Conservation (phyloP, 2,113 vertebrate species). For the Lutjanus erythropterus region DNA sequence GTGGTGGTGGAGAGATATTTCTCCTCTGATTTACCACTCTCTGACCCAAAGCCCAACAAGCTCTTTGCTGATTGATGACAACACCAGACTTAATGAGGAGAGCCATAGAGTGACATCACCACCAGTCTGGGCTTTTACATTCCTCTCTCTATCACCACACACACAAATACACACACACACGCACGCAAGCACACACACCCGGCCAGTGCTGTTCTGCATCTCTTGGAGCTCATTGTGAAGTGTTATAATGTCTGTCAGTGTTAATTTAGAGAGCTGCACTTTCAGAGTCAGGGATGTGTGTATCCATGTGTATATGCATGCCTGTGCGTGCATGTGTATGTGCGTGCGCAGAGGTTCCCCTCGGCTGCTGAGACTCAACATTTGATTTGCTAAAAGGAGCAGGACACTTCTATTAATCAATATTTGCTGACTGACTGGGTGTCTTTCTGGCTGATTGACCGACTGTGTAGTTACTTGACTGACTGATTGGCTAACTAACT, state of each 20-base stretch:
- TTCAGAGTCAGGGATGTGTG: conserved; percentile 77
- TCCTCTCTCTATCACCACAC: not conserved
- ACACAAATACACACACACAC: not conserved
- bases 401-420: conserved; percentile 99
- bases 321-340: conserved; percentile 67
- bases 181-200: conserved; percentile 25
- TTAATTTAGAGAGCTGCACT: conserved; percentile 97
- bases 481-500: conserved; percentile 56
- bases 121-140: conserved; percentile 50
- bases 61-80: conserved; percentile 78
- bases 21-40: conserved; percentile 63
- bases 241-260: conserved; percentile 93
- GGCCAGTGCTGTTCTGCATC: conserved; percentile 40
- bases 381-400: conserved; percentile 99
- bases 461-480: conserved; percentile 63
- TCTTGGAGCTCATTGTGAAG: conserved; percentile 64
- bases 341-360: conserved; percentile 85
- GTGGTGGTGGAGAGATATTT: conserved; percentile 15
- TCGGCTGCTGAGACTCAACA: conserved; percentile 92
- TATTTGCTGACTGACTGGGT: conserved; percentile 95
- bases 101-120: conserved; percentile 64
- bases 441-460: conserved; percentile 85
- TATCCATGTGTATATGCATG: conserved; percentile 76
- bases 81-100: conserved; percentile 69
- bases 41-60: conserved; percentile 57